Base-by-base conservation (phyloP, 2,888 invertebrate genomes). In the Neria commutata region DNA sequence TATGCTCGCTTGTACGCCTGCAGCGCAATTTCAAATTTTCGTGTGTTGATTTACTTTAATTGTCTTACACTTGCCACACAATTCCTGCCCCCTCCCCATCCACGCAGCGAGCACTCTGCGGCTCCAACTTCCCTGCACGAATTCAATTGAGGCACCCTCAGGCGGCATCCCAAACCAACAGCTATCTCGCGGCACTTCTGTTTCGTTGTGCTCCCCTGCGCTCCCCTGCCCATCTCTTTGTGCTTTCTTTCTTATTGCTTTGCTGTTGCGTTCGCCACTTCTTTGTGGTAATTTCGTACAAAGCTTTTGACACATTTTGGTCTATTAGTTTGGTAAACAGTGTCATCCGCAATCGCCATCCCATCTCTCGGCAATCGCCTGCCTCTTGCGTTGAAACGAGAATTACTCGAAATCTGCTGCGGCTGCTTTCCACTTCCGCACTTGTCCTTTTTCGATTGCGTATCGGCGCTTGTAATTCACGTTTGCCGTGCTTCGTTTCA, bases 241-340 rank as follows among this genome's bases (percentile, higher is more conserved):
- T 57, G 33, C 23, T 21, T n/a, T n/a, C 11, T 42, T 16, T 17
- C 25, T 24, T 21, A 24, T 45, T 42, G 24, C 50, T 25, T 50
- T 16, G 16, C 46, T 55, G 17, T 11, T 26, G 46, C 11, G 19
- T 16, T 1, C 3, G 14, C 16, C 34, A n/a, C 21, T 50, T 1
- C 33, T 14, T 11, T 4, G 14, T 14, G 19, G 19, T 11, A 4
- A 25, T 16, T 25, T n/a, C 24, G 34, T 6, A 4, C n/a, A 29
- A 56, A 46, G 42, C 42, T 51, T 45, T 51, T 51, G 45, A 51
- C 50, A 56, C 56, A 51, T 46, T 50, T 56, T 34, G 46, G 24
- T 29, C 42, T 56, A 56, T 56, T 56, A 46, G 50, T 26, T 56
- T 26, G 51, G 49, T 49, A 49, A 50, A 50, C 49, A 26, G 42